Percentiles rank a stretch among this genome's conserved stretches.
phyloP scores from a whole-genome alignment of 2,113 vertebrate genomes.

The Leptobrachium leishanense region DNA sequence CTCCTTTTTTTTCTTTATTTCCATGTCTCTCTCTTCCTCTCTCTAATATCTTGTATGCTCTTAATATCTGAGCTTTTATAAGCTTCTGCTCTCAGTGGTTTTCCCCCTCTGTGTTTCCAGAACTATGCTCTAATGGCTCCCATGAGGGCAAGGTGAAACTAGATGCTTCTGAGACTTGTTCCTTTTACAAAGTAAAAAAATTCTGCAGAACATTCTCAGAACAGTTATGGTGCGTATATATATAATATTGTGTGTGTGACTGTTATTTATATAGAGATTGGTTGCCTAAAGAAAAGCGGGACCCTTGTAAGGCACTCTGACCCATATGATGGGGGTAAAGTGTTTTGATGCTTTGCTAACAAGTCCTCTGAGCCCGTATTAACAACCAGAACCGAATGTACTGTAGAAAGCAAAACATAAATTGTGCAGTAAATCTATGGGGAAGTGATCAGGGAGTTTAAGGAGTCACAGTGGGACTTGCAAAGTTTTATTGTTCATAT shows the following conservation, averaged over 20 bases:
- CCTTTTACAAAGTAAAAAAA: constrained; percentile 66
- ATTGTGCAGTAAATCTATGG: constrained; percentile 60
- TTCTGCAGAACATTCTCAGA: constrained; percentile 49
- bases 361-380: constrained; percentile 33
- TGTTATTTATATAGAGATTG: constrained; percentile 38
- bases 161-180: constrained; percentile 65
- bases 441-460: constrained; percentile 63
- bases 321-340: constrained; percentile 48
- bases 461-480: constrained; percentile 60
- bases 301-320: constrained; percentile 56
- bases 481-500: constrained; percentile 68
- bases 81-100: constrained; percentile 28
- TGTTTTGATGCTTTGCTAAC: constrained; percentile 18
- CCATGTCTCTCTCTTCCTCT: constrained; percentile 56
- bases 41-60: constrained; percentile 57
- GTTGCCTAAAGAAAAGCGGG: constrained; percentile 51
- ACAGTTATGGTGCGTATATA: not conserved
- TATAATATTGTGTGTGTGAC: not conserved
- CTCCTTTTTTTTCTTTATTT: constrained; percentile 58
- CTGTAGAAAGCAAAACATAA: constrained; percentile 38
- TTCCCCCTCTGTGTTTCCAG: constrained; percentile 8
- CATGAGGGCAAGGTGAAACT: constrained; percentile 61
- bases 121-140: constrained; percentile 67
- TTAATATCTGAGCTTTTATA: constrained; percentile 40
- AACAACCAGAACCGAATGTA: constrained; percentile 31